Base-by-base conservation (phyloP, 1,140 invertebrate genomes). In the Bradynema listronoti region DNA sequence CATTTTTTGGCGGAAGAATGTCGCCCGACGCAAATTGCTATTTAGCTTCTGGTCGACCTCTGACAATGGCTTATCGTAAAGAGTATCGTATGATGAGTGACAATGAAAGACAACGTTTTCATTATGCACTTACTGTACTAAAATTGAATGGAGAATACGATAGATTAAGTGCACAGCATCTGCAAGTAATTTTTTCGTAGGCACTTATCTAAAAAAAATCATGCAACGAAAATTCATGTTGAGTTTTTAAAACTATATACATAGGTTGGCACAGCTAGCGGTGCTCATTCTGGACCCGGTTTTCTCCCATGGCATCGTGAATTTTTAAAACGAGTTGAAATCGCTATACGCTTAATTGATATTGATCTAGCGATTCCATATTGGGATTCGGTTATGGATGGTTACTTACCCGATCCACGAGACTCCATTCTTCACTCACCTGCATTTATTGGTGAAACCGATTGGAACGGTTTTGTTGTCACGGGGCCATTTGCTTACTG, bases 1-100 rank as follows among this genome's bases (percentile, higher is more conserved):
- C 74, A 2, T 76, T 73, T 58, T 77, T 77, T 54, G 46, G 58
- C 14, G 72, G 71, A 25, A 30, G 30, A 56, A 73, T 73, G 73
- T 34, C 43, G 6, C 9, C 45, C 16, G 56, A 73, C 50, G 72
- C 66, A n/a, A 63, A 68, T 33, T 75, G 73, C 39, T 53, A 66
- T 27, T 51, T 73, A 22, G 33, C 16, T 34, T 27, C 4, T 30
- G 70, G 70, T 22, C 27, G 49, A 29, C 69, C 69, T 14, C 53
- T 75, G 36, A n/a, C 34, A 25, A 75, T 74, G 68, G 71, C 64
- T 30, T 71, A 73, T 52, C 52, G 77, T 51, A 80, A 61, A 75
- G 7, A 81, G 61, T 80, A 80, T 64, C 61, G 79, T 30, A 77
- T 75, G 68, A 59, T 81, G 61, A 78, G 68, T 1, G 77, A 78